A percentile compares a stretch with the other conserved stretches of the same genome.
These are phyloP conservation scores for Synanthedon formicaeformis DNA, from an alignment of 2,888 invertebrate species.

Conservation along the genomic window DNA sequence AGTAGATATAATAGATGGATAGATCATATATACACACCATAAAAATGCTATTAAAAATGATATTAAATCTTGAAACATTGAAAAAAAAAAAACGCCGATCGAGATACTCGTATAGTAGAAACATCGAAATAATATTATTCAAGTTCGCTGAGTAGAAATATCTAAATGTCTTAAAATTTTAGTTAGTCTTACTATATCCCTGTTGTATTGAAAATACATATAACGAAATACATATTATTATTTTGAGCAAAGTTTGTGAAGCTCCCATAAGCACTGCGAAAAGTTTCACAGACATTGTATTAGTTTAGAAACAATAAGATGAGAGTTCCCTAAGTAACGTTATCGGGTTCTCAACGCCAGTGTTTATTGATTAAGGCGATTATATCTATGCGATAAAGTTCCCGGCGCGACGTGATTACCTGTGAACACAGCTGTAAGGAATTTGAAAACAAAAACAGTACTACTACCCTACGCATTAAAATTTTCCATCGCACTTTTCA, in stretches of 20 bases:
- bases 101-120: too few relatives aligned
- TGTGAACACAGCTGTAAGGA: not conserved
- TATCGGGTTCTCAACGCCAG: slow-evolving; percentile 1
- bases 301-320: slow-evolving; percentile 1
- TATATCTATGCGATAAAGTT: not conserved
- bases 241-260: not conserved
- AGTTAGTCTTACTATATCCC: not conserved
- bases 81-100: too few relatives aligned
- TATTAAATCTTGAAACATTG: too few relatives aligned
- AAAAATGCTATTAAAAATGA: too few relatives aligned
- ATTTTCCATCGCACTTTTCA: too few relatives aligned
- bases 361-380: not conserved
- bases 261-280: not conserved
- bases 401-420: not conserved
- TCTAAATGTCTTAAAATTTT: too few relatives aligned
- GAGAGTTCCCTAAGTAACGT: not conserved
- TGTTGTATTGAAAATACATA: not conserved
- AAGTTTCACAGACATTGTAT: not conserved
- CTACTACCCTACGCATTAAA: too few relatives aligned
- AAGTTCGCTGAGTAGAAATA: too few relatives aligned
- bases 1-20: too few relatives aligned
- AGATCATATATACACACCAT: too few relatives aligned
- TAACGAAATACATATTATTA: not conserved
- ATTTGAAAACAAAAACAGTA: too few relatives aligned
- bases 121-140: too few relatives aligned